Percentiles rank a stretch among this genome's conserved stretches.
phyloP scores from a whole-genome alignment of 1,140 invertebrate species.

The Lamellibrachia luymesi region DNA sequence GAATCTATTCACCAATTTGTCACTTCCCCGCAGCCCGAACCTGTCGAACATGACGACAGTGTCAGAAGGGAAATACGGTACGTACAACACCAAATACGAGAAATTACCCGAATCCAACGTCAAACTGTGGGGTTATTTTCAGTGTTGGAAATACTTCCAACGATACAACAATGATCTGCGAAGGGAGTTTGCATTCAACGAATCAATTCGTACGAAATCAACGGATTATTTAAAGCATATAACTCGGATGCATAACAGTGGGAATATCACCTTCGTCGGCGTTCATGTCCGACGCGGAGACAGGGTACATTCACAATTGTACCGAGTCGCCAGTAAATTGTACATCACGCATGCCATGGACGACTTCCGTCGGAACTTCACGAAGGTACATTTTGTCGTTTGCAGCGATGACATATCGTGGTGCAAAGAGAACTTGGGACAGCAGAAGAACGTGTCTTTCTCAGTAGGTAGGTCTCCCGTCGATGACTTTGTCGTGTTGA shows the following conservation, averaged over 20 bases:
- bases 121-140: not conserved
- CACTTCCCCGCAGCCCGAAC: not conserved
- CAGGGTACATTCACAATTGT: not conserved
- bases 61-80: not conserved
- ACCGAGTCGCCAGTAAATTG: not conserved
- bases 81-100: not conserved
- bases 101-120: not conserved
- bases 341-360: not conserved
- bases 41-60: not conserved
- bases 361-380: not conserved
- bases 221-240: not conserved
- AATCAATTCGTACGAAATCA: not conserved
- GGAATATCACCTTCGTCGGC: conserved; percentile 11
- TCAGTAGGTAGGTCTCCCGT: not conserved
- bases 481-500: conserved; percentile 1
- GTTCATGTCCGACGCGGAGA: conserved; percentile 16
- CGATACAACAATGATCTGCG: not conserved
- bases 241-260: not conserved
- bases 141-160: not conserved
- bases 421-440: not conserved
- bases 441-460: conserved; percentile 4
- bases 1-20: not conserved
- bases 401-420: conserved; percentile 16
- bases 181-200: not conserved
- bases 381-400: conserved; percentile 10